Evolutionary conservation across 2,888 invertebrate genomes (phyloP).

Genomic region (Trissolcus brochymenae): DNA sequence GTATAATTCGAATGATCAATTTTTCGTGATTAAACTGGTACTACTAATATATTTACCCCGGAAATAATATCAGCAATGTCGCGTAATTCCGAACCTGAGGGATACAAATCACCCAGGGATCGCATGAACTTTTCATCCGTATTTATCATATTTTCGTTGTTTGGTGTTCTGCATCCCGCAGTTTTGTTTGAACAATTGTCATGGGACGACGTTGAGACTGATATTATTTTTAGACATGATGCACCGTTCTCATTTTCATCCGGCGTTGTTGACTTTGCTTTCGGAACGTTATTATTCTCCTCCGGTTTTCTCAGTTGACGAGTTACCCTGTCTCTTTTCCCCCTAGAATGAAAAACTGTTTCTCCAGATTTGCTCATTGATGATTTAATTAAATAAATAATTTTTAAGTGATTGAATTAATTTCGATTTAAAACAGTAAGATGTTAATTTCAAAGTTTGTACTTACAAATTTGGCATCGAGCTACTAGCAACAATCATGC

Average conservation of each 20-base stretch:
- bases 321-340: slow-evolving; percentile 39
- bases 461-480: slow-evolving; percentile 57
- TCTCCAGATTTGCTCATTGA: too few relatives aligned
- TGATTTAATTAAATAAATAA: too few relatives aligned
- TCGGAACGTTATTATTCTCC: slow-evolving; percentile 58
- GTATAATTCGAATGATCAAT: too few relatives aligned
- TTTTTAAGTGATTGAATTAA: too few relatives aligned
- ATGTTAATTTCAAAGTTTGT: neutral
- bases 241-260: slow-evolving; percentile 54
- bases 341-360: slow-evolving; percentile 12
- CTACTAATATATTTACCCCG: slow-evolving; percentile 75
- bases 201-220: slow-evolving; percentile 59
- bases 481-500: slow-evolving; percentile 38
- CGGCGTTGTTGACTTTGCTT: slow-evolving; percentile 60
- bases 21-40: too few relatives aligned
- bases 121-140: slow-evolving; percentile 66
- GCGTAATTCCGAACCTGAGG: slow-evolving; percentile 78
- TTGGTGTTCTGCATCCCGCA: slow-evolving; percentile 27
- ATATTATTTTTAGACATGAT: slow-evolving; percentile 63
- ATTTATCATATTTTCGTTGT: slow-evolving; percentile 30
- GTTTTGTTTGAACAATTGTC: slow-evolving; percentile 48
- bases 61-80: slow-evolving; percentile 82
- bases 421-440: too few relatives aligned
- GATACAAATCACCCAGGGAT: slow-evolving; percentile 69
- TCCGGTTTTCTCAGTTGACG: slow-evolving; percentile 53